Conservation (phyloP, 2,113 vertebrate genomes). For the Cyrtonyx montezumae region DNA sequence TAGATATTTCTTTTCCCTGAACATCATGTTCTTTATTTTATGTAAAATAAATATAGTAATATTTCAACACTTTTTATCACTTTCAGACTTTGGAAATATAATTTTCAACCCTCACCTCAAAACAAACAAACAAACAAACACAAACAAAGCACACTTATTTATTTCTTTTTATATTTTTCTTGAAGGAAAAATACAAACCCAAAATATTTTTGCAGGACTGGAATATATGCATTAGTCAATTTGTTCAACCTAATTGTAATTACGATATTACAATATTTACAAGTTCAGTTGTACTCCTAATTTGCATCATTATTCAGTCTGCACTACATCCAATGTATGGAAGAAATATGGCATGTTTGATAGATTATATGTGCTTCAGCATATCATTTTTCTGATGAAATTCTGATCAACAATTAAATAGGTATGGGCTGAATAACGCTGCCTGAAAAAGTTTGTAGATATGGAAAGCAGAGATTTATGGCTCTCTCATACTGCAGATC, state of each 20-base stretch:
- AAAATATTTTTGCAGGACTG: not conserved
- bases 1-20: not conserved
- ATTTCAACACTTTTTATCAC: not conserved
- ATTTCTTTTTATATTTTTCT: not conserved
- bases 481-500: not conserved
- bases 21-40: not conserved
- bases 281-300: not conserved
- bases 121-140: no score
- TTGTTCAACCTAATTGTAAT: not conserved
- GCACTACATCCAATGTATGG: not conserved
- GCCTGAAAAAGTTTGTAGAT: not conserved
- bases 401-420: not conserved
- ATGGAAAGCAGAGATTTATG: not conserved
- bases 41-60: not conserved
- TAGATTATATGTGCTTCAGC: not conserved
- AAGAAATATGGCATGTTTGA: not conserved
- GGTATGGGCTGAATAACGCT: not conserved
- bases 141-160: no score
- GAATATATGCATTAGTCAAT: not conserved
- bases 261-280: not conserved
- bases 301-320: not conserved
- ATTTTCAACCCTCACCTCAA: not conserved
- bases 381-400: not conserved
- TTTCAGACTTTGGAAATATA: fast-evolving
- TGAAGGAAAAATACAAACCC: not conserved